A percentile compares a stretch with the other conserved stretches of the same genome.
Conservation (phyloP, 2,888 invertebrate genomes). For the Drosophila multiciliata region DNA sequence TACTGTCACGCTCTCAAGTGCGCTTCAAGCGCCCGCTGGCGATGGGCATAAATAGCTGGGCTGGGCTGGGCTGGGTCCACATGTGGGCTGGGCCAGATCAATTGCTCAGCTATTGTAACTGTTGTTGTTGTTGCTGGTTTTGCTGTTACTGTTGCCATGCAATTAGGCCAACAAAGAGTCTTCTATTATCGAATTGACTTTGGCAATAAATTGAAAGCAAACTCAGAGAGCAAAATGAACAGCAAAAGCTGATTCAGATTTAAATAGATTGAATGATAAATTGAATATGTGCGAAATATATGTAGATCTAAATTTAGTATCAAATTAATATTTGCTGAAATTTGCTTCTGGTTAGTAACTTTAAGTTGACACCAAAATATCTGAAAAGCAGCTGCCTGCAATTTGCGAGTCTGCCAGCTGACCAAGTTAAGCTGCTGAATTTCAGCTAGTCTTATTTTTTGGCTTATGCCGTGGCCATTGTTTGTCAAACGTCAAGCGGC, state of each 20-base stretch:
- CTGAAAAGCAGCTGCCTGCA: conserved; percentile 50
- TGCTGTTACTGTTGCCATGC: conserved; percentile 22
- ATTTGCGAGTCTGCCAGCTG: conserved; percentile 37
- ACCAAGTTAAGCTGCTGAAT: conserved; percentile 44
- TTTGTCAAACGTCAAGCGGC: conserved; percentile 75
- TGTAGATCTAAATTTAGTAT: background rate
- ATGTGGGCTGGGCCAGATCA: conserved; percentile 49
- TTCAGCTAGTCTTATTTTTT: conserved; percentile 20
- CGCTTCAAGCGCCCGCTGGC: conserved; percentile 48
- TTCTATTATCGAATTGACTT: conserved; percentile 12
- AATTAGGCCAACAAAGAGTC: conserved; percentile 25
- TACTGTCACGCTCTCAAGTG: conserved; percentile 79
- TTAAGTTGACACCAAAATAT: conserved; percentile 1
- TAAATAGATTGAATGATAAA: background rate
- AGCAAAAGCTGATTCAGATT: background rate
- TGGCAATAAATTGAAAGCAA: background rate
- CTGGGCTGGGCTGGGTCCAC: conserved; percentile 33
- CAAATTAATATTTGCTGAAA: background rate
- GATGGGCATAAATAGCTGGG: conserved; percentile 53
- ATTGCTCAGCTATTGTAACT: conserved; percentile 12
- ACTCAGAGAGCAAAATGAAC: background rate
- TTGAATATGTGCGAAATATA: background rate
- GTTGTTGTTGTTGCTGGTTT: background rate
- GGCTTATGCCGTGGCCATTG: conserved; percentile 57
- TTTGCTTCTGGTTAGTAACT: background rate